These are phyloP conservation scores for Enteromius fasciolatus DNA, from an alignment of 2,797 vertebrate species.

Conservation along the genomic window DNA sequence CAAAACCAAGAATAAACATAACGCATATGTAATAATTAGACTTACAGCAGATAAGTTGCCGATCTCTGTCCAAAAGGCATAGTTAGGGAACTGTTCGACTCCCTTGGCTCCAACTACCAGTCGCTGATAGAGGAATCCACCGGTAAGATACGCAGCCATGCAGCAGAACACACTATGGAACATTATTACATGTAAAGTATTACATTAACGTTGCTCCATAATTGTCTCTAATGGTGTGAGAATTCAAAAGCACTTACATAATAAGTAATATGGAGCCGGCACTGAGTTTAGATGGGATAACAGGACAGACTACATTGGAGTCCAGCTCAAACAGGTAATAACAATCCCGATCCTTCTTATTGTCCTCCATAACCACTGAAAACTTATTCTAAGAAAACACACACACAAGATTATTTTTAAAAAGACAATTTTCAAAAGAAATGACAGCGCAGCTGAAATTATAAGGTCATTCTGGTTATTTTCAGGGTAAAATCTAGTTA, in stretches of 20 bases:
- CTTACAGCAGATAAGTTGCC: constrained; percentile 94
- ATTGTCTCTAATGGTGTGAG: background rate
- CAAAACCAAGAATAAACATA: background rate
- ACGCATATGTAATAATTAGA: constrained; percentile 42
- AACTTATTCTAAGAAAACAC: constrained; percentile 77
- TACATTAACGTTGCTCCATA: background rate
- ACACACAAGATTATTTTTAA: background rate
- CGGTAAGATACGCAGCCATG: constrained; percentile 86
- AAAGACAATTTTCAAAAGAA: too few species aligned
- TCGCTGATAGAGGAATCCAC: constrained; percentile 94
- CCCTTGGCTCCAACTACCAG: constrained; percentile 96
- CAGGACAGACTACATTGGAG: constrained; percentile 84
- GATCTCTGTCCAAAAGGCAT: constrained; percentile 92
- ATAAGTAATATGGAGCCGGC: constrained; percentile 90
- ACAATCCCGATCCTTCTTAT: constrained; percentile 78
- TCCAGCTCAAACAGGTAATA: constrained; percentile 96
- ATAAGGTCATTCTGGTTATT: background rate
- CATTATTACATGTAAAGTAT: background rate
- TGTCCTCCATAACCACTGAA: constrained; percentile 80
- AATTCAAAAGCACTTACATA: constrained; percentile 81
- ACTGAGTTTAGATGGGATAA: constrained; percentile 81
- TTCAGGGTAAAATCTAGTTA: background rate
- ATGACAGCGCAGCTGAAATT: background rate
- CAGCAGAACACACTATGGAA: constrained; percentile 81
- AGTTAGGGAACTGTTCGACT: constrained; percentile 94